These are phyloP conservation scores for Nothoprocta perdicaria DNA, from an alignment of 2,113 vertebrate genomes.

Conservation along the genomic window DNA sequence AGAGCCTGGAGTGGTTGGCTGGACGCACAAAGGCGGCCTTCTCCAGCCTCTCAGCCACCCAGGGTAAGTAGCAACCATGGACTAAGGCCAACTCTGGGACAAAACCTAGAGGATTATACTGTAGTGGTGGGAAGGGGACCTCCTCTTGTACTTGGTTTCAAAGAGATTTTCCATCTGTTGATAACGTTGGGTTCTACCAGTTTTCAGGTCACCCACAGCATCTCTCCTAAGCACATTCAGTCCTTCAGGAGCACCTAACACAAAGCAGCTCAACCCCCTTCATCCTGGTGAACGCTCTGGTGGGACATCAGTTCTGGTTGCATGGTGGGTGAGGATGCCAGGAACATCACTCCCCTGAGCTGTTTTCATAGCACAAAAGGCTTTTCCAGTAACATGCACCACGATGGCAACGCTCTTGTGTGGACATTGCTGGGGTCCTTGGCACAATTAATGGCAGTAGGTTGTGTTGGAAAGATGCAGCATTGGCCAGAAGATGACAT, in stretches of 20 bases:
- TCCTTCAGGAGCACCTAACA: not conserved
- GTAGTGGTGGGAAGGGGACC: not conserved
- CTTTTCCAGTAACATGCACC: not conserved
- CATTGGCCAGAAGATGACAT: constrained; percentile 15
- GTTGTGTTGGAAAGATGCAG: not conserved
- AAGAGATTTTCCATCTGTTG: not conserved
- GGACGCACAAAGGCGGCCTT: constrained; percentile 87
- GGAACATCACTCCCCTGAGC: not conserved
- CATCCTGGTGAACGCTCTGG: not conserved
- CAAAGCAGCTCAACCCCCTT: not conserved
- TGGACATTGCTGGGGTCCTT: not conserved
- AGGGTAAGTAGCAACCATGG: constrained; percentile 79
- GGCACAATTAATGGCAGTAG: not conserved
- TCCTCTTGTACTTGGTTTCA: not conserved
- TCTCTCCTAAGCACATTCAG: not conserved
- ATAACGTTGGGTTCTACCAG: not conserved
- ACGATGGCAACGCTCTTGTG: not conserved
- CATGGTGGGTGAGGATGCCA: not conserved
- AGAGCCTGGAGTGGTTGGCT: constrained; percentile 97
- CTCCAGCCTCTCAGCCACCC: constrained; percentile 81
- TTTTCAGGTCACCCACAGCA: not conserved
- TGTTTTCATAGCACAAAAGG: not conserved
- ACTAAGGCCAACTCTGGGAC: not conserved
- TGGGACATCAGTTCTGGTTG: not conserved
- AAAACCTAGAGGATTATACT: fast-evolving